Conservation (phyloP, 1,140 invertebrate genomes). For the Drosophila littoralis region DNA sequence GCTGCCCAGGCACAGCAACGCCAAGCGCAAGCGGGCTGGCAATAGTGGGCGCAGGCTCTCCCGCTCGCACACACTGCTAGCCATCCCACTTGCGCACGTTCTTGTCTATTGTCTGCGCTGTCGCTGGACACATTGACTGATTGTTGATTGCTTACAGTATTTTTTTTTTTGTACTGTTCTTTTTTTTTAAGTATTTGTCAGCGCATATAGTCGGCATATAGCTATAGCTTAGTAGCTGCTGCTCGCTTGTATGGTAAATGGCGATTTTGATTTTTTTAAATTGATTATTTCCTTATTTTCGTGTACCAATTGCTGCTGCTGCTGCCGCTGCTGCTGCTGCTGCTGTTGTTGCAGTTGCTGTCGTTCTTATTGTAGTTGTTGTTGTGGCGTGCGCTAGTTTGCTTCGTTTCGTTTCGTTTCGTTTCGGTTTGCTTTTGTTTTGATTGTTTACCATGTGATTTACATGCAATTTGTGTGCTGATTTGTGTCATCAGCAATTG, state of each 20-base stretch:
- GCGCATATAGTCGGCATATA: slow-evolving; percentile 30
- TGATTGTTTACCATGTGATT: slow-evolving; percentile 46
- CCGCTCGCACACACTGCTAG: slow-evolving; percentile 1
- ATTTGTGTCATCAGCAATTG: slow-evolving; percentile 44
- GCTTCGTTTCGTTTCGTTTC: slow-evolving; percentile 59
- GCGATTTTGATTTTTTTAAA: slow-evolving; percentile 83
- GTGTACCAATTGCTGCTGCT: slow-evolving; percentile 54
- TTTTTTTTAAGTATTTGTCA: slow-evolving; percentile 17
- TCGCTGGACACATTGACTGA: slow-evolving; percentile 62
- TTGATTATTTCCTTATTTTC: slow-evolving; percentile 83
- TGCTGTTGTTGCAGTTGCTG: slow-evolving; percentile 28
- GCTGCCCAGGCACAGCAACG: neutral
- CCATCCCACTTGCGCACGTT: slow-evolving; percentile 30
- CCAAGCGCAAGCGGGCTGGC: slow-evolving; percentile 25
- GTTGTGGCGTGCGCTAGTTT: slow-evolving; percentile 62
- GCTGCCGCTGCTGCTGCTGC: slow-evolving; percentile 19
- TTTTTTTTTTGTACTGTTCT: slow-evolving; percentile 16
- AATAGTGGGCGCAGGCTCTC: neutral
- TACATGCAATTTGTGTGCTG: slow-evolving; percentile 49
- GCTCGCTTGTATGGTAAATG: slow-evolving; percentile 63
- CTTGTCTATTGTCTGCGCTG: slow-evolving; percentile 35
- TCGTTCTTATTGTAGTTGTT: slow-evolving; percentile 9
- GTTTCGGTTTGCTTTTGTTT: slow-evolving; percentile 57
- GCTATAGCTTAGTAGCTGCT: slow-evolving; percentile 57
- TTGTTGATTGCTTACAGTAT: slow-evolving; percentile 62